Evolutionary conservation across 2,113 vertebrate species (phyloP), one percentile per base, ranked within the genome.

Genomic region (Pseudorasbora parva): DNA sequence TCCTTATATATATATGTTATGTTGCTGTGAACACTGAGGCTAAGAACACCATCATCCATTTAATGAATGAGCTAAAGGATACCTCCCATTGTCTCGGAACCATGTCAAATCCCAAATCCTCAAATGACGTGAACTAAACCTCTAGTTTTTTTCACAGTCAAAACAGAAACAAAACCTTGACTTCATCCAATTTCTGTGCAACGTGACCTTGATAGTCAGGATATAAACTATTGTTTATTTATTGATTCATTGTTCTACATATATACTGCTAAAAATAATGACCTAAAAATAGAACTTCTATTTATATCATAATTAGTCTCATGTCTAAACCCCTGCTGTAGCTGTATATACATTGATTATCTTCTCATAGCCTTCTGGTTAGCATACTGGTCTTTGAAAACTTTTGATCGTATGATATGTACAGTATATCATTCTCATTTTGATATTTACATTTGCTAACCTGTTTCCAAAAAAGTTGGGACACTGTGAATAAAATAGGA

Each of bases 131-230:
- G 75, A 59, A 41, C 54, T 59, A 11, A 43, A 37, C 54, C 33
- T 43, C 30, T 37, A 59, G 54, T 8, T 77, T 33, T 43, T 59
- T 59, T 59, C 54, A 59, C 27, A 41, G 54, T 41, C 30, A 60
- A 60, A 78, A 10, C 27, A 76, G 57, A 60, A 76, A 60, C 75
- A 59, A 77, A 78, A 59, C n/a, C 30, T 57, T 78, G 75, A 43
- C 54, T 60, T n/a, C n/a, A n/a, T n/a, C n/a, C n/a, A n/a, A n/a
- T n/a, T n/a, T n/a, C n/a, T n/a, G n/a, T n/a, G n/a, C n/a, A n/a
- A n/a, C n/a, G n/a, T n/a, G 56, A 45, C 54, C 56, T 60, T 43
- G 56, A 78, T 25, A 78, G 75, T 78, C 56, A 60, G 11, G 33
- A 60, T 19, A 76, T 6, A 57, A 33, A 15, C 54, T 43, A 59